Evolutionary conservation across 2,113 vertebrate genomes (phyloP).

Genomic region (Rousettus leschenaultii): DNA sequence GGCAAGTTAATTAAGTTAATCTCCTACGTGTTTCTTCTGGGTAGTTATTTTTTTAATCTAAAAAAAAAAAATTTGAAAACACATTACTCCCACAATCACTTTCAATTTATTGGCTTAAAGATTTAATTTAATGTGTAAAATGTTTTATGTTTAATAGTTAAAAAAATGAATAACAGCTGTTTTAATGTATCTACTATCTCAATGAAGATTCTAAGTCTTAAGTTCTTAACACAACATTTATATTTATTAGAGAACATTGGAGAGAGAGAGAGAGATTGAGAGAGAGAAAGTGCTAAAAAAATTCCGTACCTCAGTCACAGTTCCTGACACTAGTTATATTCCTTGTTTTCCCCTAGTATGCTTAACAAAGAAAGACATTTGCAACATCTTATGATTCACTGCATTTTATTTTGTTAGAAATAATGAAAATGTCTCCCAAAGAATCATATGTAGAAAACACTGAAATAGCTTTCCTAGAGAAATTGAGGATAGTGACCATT

Average conservation of each 20-base stretch:
- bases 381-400: neutral
- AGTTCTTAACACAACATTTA: neutral
- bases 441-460: neutral
- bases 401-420: neutral
- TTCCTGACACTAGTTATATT: neutral
- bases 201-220: neutral
- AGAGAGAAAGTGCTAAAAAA: neutral
- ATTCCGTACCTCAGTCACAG: neutral
- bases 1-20: neutral
- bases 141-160: neutral
- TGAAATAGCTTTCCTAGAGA: neutral
- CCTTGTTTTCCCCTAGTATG: neutral
- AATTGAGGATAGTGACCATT: neutral
- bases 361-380: neutral
- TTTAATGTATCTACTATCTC: neutral
- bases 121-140: neutral
- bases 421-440: neutral
- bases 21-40: neutral
- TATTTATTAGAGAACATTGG: neutral
- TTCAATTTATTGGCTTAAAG: neutral
- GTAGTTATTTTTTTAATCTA: neutral
- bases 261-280: too few species aligned
- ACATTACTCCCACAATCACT: neutral
- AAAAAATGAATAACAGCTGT: neutral
- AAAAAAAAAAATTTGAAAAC: neutral